These are phyloP conservation scores for Leptinotarsa lineolata DNA, from an alignment of 1,140 invertebrate species.

Conservation along the genomic window DNA sequence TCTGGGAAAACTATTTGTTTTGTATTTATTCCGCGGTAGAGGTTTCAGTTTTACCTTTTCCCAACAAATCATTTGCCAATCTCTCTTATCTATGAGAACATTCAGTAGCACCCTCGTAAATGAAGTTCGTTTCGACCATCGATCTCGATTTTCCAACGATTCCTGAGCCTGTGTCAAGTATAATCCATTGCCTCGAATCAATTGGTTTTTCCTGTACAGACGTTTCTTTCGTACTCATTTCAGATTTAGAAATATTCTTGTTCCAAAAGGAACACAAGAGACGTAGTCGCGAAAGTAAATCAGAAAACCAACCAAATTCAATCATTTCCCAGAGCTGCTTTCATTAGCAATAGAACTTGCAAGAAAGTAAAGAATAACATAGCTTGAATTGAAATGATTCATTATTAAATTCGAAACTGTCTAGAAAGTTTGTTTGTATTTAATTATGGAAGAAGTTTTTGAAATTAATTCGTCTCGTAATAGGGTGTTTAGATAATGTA, in stretches of 20 bases:
- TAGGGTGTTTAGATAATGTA: constrained; percentile 31
- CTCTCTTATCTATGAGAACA: too few species aligned
- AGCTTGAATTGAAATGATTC: constrained; percentile 28
- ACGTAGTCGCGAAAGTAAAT: constrained; percentile 18
- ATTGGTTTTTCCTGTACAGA: constrained; percentile 24
- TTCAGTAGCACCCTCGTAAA: not conserved
- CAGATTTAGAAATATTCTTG: not conserved
- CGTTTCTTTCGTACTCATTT: constrained; percentile 3
- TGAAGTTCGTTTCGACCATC: constrained; percentile 11
- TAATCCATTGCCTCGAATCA: constrained; percentile 23
- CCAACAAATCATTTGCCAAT: too few species aligned
- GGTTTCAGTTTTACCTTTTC: too few species aligned
- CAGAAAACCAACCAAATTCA: constrained; percentile 45
- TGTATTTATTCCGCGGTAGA: too few species aligned
- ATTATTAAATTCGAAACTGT: constrained; percentile 36
- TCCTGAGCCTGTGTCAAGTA: constrained; percentile 16
- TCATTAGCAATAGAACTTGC: constrained; percentile 46
- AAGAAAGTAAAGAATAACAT: constrained; percentile 39
- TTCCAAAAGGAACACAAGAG: constrained; percentile 18
- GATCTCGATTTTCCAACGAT: constrained; percentile 20
- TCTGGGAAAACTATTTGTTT: too few species aligned
- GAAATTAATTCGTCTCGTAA: constrained; percentile 35
- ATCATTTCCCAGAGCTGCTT: constrained; percentile 44
- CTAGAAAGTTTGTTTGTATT: constrained; percentile 36
- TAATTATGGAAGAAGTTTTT: constrained; percentile 34